Evolutionary conservation across 2,888 invertebrate genomes (phyloP).

Genomic region (Pristionchus arcanus): DNA sequence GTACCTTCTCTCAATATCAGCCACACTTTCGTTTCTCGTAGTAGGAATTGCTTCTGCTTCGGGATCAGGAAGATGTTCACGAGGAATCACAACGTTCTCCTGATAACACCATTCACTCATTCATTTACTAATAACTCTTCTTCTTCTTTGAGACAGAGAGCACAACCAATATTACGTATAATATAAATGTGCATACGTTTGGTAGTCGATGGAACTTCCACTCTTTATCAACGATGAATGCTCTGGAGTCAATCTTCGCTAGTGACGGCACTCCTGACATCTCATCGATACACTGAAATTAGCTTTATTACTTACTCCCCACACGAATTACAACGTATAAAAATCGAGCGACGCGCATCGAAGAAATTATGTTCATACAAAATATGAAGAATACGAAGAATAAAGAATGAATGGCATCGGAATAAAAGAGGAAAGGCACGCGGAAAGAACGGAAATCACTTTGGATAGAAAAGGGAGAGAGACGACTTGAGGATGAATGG

Average conservation of each 20-base stretch:
- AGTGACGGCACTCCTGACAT: conserved; percentile 51
- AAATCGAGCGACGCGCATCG: conserved; percentile 31
- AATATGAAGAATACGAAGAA: not conserved
- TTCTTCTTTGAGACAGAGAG: not conserved
- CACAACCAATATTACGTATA: not conserved
- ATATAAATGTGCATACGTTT: conserved; percentile 57
- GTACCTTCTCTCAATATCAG: conserved; percentile 52
- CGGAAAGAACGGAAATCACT: not conserved
- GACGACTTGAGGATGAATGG: conserved; percentile 35
- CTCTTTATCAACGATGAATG: conserved; percentile 63
- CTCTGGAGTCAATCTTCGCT: conserved; percentile 48
- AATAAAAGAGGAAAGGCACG: not conserved
- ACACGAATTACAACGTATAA: conserved; percentile 9
- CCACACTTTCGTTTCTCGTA: conserved; percentile 53
- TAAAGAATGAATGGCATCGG: conserved; percentile 19
- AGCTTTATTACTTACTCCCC: not conserved
- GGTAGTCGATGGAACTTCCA: conserved; percentile 68
- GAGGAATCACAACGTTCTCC: conserved; percentile 68
- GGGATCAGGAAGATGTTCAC: conserved; percentile 70
- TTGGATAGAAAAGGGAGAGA: conserved; percentile 13
- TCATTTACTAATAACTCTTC: not conserved
- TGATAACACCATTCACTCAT: conserved; percentile 45
- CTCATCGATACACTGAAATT: conserved; percentile 50
- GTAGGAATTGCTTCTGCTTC: conserved; percentile 69
- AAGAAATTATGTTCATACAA: not conserved